Evolutionary conservation across 2,888 invertebrate genomes (phyloP), one percentile per base, ranked within the genome.

Genomic region (Xylocampa areola): DNA sequence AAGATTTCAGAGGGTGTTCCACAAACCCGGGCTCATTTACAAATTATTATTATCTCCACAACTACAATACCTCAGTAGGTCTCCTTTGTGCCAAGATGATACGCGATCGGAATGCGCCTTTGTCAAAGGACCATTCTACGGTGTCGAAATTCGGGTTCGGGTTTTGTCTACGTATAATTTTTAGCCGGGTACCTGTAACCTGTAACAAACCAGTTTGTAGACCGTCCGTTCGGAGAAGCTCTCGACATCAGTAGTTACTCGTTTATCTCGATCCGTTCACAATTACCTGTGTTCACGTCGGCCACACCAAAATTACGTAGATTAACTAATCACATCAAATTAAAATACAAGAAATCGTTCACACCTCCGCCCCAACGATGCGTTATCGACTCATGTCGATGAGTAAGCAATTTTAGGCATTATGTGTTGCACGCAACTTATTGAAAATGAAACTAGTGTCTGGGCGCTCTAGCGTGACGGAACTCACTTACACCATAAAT

Each of bases 151-250:
- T 84, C 79, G 82, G 84, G 82, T 80, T 73, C 76, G 73, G 79
- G 83, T 85, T 88, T 89, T 86, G 87, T 89, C 91, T 91, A 90
- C 88, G 86, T 88, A 90, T 89, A 89, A 92, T 88, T 90, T 91
- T 90, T 88, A 84, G 84, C 85, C 85, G 87, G 74, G 83, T 92
- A 91, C 93, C 92, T 93, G 92, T 81, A 85, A 91, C 93, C 92
- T 93, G 92, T 81, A 85, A 78, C 79, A 86, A 85, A 93, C 93
- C 90, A 84, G 93, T 93, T 93, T 86, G 58, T 79, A 81, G 76
- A 58, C 69, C 73, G 80, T 70, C 81, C 73, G 77, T 89, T 88
- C 87, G 84, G 85, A 88, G 89, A 88, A 89, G 80, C 79, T 72
- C 79, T 80, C 67, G 63, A 65, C 60, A 40, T 73, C 79, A 76